These are phyloP conservation scores for Ennomos erosarius DNA, from an alignment of 2,888 invertebrate genomes.

Conservation along the genomic window DNA sequence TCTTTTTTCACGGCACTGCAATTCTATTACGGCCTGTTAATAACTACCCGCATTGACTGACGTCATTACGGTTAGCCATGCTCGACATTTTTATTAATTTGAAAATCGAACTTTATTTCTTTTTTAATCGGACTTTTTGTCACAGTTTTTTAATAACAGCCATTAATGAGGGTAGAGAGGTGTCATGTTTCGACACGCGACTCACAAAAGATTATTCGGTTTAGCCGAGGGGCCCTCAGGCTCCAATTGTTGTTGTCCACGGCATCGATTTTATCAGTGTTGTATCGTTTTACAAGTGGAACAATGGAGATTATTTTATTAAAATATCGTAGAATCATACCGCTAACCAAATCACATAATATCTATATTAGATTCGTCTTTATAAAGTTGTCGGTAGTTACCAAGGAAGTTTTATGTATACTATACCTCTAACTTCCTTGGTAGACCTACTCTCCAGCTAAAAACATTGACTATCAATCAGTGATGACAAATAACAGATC, in stretches of 20 bases:
- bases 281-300: constrained; percentile 67
- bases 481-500: too few relatives aligned
- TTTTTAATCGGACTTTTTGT: constrained; percentile 49
- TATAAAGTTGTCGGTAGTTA: too few relatives aligned
- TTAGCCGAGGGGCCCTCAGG: constrained; percentile 59
- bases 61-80: constrained; percentile 54
- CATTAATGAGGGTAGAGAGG: constrained; percentile 71
- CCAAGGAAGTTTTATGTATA: too few relatives aligned
- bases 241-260: constrained; percentile 65
- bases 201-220: constrained; percentile 59
- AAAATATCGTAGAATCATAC: constrained; percentile 29
- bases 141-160: constrained; percentile 53
- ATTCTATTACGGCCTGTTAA: constrained; percentile 64
- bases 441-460: too few relatives aligned
- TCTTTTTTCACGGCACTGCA: constrained; percentile 72
- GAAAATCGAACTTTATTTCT: constrained; percentile 34
- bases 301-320: constrained; percentile 47
- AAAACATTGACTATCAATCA: too few relatives aligned
- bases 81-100: constrained; percentile 52
- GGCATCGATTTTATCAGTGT: constrained; percentile 71
- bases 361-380: too few relatives aligned
- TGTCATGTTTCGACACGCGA: constrained; percentile 74
- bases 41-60: constrained; percentile 54
- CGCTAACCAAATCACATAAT: constrained; percentile 12
- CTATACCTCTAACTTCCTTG: too few relatives aligned